Conservation (phyloP, 2,113 vertebrate species). For the Neotoma lepida region DNA sequence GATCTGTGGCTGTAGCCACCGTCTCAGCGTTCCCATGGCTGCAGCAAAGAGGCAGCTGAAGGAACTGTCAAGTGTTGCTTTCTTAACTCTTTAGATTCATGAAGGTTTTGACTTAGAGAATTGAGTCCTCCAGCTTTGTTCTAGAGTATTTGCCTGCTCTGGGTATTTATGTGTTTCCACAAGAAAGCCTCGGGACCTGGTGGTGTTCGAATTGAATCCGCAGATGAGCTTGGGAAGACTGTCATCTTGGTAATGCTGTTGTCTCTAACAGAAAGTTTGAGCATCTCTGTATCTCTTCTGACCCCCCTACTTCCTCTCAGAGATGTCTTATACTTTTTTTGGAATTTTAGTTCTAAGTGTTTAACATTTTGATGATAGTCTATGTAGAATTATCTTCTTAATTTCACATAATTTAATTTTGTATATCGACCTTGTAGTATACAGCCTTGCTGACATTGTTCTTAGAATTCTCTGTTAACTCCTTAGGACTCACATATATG, state of each 20-base stretch:
- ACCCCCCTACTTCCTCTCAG: not conserved
- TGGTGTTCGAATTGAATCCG: not conserved
- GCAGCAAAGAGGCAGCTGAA: not conserved
- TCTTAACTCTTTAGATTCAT: not conserved
- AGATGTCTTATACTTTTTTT: not conserved
- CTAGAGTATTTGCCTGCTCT: not conserved
- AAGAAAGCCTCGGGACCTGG: not conserved
- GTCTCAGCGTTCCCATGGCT: not conserved
- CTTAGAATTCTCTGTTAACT: not conserved
- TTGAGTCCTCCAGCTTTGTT: not conserved
- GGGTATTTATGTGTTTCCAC: not conserved
- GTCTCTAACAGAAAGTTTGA: not conserved
- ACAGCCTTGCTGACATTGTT: not conserved
- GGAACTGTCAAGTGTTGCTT: not conserved
- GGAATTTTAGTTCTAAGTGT: not conserved
- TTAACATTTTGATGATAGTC: not conserved
- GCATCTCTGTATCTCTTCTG: not conserved
- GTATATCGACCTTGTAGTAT: not conserved
- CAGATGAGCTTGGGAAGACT: not conserved
- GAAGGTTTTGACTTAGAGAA: not conserved
- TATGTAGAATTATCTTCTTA: not conserved
- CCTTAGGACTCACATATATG: not conserved
- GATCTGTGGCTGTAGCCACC: not conserved
- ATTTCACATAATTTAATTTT: not conserved
- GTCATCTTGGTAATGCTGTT: not conserved